Conservation (phyloP, 2,113 vertebrate genomes). For the Pachypanchax playfairii region DNA sequence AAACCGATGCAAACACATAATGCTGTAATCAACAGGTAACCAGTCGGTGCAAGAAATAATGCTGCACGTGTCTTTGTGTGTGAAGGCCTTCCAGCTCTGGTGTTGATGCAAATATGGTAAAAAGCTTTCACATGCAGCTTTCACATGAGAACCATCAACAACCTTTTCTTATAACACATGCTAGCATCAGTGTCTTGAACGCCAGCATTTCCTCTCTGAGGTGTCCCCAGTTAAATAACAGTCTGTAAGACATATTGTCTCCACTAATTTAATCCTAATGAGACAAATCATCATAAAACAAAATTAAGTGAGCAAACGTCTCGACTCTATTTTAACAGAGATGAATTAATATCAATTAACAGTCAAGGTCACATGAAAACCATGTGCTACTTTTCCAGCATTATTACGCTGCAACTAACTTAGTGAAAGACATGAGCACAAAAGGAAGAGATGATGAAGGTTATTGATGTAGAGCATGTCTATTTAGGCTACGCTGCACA, state of each 20-base stretch:
- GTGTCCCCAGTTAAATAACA: too few relatives aligned
- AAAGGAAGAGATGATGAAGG: conserved; percentile 65
- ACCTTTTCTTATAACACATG: conserved; percentile 17
- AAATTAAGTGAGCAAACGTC: background rate
- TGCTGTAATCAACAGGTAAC: background rate
- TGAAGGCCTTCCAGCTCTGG: background rate
- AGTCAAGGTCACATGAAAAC: conserved; percentile 1
- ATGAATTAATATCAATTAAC: background rate
- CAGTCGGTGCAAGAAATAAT: background rate
- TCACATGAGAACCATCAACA: conserved; percentile 12
- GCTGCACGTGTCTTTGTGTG: too few relatives aligned
- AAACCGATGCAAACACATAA: background rate
- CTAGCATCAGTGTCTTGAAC: background rate
- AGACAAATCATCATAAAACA: background rate
- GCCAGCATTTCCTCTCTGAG: background rate
- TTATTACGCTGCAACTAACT: conserved; percentile 31
- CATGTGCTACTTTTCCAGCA: conserved; percentile 47
- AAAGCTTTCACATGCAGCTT: too few relatives aligned
- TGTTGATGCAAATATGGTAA: too few relatives aligned
- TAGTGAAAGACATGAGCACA: conserved; percentile 34
- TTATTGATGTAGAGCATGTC: conserved; percentile 76
- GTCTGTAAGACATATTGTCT: background rate
- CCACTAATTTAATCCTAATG: background rate
- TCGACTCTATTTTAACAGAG: background rate
- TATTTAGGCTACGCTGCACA: conserved; percentile 74